phyloP scores from a whole-genome alignment of 2,797 vertebrate species.

The Mus minutoides region DNA sequence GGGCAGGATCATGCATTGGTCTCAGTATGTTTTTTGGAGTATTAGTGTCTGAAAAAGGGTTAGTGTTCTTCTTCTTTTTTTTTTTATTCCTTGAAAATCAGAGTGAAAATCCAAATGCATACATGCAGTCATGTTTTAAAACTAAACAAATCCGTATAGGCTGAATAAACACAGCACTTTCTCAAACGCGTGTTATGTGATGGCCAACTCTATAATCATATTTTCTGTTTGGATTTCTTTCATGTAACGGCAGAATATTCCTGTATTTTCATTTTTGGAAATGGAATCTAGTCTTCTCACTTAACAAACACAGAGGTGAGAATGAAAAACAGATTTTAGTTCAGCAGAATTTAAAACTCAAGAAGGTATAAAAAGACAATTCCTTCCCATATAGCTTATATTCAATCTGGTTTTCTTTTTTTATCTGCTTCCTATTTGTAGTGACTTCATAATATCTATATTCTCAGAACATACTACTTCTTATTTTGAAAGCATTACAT shows the following conservation, averaged over 20 bases:
- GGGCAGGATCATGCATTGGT: neutral
- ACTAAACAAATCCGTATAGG: neutral
- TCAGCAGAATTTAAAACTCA: conserved; percentile 37
- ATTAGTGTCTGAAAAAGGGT: neutral
- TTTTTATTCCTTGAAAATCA: conserved; percentile 23
- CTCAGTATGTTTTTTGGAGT: neutral
- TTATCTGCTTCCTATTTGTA: neutral
- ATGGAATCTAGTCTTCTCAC: neutral
- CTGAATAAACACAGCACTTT: neutral
- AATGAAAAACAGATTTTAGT: neutral
- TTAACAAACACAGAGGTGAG: neutral
- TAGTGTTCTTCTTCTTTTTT: conserved; percentile 1
- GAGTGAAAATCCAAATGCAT: neutral
- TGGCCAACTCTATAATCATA: neutral
- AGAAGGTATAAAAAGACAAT: neutral
- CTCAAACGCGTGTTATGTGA: neutral
- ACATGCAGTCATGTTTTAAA: neutral
- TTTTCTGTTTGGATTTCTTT: neutral
- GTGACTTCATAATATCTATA: neutral
- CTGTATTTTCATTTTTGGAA: conserved; percentile 11
- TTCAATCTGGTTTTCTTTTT: conserved; percentile 24
- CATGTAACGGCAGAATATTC: neutral
- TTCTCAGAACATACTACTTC: neutral
- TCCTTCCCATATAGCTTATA: neutral
- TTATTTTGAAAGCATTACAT: neutral